Evolutionary conservation across 2,888 invertebrate species (phyloP), one percentile per base, ranked within the genome.

Genomic region (Spisula subtruncata): DNA sequence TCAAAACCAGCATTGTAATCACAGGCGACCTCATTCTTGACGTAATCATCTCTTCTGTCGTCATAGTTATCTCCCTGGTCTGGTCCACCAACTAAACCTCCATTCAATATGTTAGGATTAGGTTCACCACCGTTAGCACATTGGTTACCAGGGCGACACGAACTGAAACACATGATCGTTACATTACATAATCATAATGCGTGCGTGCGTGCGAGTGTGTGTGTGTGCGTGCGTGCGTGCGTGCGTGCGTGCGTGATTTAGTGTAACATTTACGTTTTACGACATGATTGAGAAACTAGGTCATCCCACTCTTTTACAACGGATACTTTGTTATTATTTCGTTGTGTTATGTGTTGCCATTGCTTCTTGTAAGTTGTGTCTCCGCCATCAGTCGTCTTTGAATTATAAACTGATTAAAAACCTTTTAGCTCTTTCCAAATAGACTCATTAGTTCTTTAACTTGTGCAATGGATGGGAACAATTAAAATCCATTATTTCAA

Each of bases 1-100:
- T 96, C 96, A 92, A 96, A 96, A 0, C 96, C 96, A 12, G 96
- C 94, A 86, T 96, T 96, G 90, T 95, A 96, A 88, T 95, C 95
- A 85, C 94, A 94, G 6, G 95, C 94, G 48, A 96, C 95, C 87
- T 96, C 96, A 87, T 95, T 96, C 86, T 93, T 94, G 46, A 93
- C 89, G 92, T 94, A 96, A 87, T 96, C 94, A 18, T 87, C 81
- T 32, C 96, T 87, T 41, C 89, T 90, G 88, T 96, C 96, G 1
- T 87, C 82, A 87, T 94, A 96, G 46, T 90, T 88, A 90, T 96
- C 96, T 32, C 93, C 91, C 10, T 87, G 81, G 54, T 92, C 93
- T 0, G 95, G 95, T 0, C 95, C 95, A 6, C 95, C 95, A 0
- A 95, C 95, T 35, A 95, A 89, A 12, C 94, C 95, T 25, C 95